A percentile compares a stretch with the other conserved stretches of the same genome.
Evolutionary conservation across 1,140 invertebrate species (phyloP).

Genomic region (Globodera rostochiensis): DNA sequence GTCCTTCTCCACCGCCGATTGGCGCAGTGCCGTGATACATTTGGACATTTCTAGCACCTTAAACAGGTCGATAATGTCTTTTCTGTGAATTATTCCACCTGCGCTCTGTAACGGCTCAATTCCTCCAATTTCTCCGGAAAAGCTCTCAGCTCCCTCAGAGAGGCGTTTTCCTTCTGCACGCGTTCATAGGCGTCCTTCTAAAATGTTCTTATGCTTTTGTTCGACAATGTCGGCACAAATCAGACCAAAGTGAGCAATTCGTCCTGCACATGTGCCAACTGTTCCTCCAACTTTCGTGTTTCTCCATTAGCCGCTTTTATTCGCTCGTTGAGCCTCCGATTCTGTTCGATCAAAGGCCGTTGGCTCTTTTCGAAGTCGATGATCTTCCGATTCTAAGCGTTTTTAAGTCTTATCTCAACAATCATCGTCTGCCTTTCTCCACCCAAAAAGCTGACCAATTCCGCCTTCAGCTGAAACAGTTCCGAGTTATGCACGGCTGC

Average conservation of each 20-base stretch:
- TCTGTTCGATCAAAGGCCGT: conserved; percentile 59
- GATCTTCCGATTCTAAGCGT: conserved; percentile 61
- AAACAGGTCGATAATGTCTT: neutral
- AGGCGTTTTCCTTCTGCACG: conserved; percentile 54
- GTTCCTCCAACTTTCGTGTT: conserved; percentile 56
- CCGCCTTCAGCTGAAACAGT: conserved; percentile 60
- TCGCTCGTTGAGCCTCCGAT: conserved; percentile 54
- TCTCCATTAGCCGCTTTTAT: conserved; percentile 53
- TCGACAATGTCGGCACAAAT: neutral
- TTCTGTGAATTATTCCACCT: conserved; percentile 20
- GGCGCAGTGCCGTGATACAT: conserved; percentile 61
- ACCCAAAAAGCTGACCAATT: conserved; percentile 53
- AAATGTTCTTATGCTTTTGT: conserved; percentile 4
- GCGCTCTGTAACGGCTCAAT: conserved; percentile 54
- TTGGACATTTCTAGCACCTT: conserved; percentile 61
- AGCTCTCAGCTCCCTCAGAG: conserved; percentile 55
- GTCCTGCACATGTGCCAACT: conserved; percentile 54
- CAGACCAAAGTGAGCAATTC: conserved; percentile 58
- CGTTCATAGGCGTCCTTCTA: conserved; percentile 62
- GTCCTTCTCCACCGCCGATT: conserved; percentile 59
- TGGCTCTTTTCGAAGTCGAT: conserved; percentile 64
- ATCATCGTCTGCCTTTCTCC: conserved; percentile 1
- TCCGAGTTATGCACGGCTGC: conserved; percentile 53
- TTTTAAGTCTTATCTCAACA: neutral
- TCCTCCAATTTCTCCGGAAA: conserved; percentile 64